These are phyloP conservation scores for Chascanopsetta lugubris DNA, from an alignment of 2,113 vertebrate genomes.

Conservation along the genomic window DNA sequence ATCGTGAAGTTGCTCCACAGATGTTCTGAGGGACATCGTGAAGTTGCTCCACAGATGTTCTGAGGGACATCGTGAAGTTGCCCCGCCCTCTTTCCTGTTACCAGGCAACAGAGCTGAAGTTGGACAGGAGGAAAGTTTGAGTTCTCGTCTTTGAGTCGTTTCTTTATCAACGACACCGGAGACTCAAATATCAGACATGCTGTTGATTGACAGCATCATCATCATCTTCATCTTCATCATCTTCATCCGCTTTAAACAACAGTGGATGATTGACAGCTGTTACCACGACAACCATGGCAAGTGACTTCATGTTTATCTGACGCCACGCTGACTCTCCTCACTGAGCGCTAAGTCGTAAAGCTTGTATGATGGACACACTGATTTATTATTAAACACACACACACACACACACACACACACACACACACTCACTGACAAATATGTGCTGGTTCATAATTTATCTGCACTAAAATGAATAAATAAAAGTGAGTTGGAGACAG, in stretches of 20 bases:
- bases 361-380: conserved; percentile 68
- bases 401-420: conserved; percentile 34
- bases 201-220: too few species aligned
- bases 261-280: too few species aligned
- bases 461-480: conserved; percentile 72
- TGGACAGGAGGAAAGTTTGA: too few species aligned
- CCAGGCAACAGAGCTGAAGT: neutral
- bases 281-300: neutral
- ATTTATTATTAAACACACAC: conserved; percentile 70
- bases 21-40: too few species aligned
- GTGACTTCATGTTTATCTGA: conserved; percentile 36
- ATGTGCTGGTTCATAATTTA: conserved; percentile 62
- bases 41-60: too few species aligned
- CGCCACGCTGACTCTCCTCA: conserved; percentile 44
- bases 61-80: neutral
- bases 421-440: conserved; percentile 10
- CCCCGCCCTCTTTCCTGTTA: neutral
- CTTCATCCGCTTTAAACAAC: too few species aligned
- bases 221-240: neutral
- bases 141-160: neutral
- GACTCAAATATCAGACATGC: too few species aligned
- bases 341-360: conserved; percentile 60
- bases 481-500: conserved; percentile 58
- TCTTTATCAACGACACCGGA: too few species aligned
- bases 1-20: too few species aligned